phyloP scores from a whole-genome alignment of 2,797 vertebrate genomes.

The Darevskia nairensis region DNA sequence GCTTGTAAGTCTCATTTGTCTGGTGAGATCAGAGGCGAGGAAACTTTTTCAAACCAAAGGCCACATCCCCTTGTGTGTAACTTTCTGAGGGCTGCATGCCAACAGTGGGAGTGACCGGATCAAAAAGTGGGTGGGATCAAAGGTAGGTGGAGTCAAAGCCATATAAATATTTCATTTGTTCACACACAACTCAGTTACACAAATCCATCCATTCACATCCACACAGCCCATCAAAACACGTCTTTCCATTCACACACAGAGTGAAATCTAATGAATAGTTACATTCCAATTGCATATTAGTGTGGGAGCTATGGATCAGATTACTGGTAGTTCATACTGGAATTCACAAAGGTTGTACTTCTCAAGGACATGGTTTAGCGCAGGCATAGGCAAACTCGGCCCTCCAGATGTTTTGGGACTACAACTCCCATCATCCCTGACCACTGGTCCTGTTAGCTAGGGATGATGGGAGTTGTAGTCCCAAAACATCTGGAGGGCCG shows the following conservation, averaged over 20 bases:
- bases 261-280: neutral
- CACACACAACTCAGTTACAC: neutral
- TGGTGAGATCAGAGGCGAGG: neutral
- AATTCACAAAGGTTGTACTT: neutral
- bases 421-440: no score
- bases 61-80: neutral
- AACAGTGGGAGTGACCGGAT: no score
- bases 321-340: neutral
- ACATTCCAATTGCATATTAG: no score
- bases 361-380: neutral
- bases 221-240: neutral
- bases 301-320: neutral
- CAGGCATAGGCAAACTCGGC: no score
- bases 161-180: neutral
- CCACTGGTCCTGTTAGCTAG: no score
- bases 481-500: no score
- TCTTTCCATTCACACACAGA: neutral
- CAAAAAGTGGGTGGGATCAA: neutral
- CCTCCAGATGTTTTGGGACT: no score
- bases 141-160: neutral
- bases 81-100: neutral
- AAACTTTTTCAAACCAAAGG: neutral
- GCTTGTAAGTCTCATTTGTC: neutral
- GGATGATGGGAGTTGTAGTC: no score
- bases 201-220: neutral